Percentiles rank a stretch among this genome's conserved stretches.
These are phyloP conservation scores for Osedax fenrisi DNA, from an alignment of 2,888 invertebrate species.

Conservation along the genomic window DNA sequence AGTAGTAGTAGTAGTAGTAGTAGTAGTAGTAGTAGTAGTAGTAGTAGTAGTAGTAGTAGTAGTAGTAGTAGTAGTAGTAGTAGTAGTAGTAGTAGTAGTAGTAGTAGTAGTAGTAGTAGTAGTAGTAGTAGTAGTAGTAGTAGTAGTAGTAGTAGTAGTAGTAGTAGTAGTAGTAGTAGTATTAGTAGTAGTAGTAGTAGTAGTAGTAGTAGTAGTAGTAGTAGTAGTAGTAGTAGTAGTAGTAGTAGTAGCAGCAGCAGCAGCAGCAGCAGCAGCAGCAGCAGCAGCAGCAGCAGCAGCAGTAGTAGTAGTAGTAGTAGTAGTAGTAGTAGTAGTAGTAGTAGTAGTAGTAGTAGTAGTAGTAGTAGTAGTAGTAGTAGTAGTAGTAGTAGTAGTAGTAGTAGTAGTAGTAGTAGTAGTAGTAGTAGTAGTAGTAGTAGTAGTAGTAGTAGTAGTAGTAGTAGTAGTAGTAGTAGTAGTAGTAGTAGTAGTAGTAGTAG, in stretches of 20 bases:
- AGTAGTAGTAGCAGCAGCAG: no score
- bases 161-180: no score
- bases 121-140: no score
- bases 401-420: neutral
- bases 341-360: neutral
- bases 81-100: conserved; percentile 2
- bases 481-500: neutral
- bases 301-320: neutral
- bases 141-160: conserved; percentile 2
- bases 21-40: conserved; percentile 2
- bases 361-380: neutral
- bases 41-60: conserved; percentile 2
- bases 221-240: no score
- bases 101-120: conserved; percentile 2
- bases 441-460: conserved; percentile 2
- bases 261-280: no score
- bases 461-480: neutral
- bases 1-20: neutral
- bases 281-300: no score
- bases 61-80: neutral
- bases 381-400: neutral
- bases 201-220: no score
- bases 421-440: conserved; percentile 2
- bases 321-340: neutral
- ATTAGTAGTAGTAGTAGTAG: no score